Percentiles rank a stretch among this genome's conserved stretches.
phyloP scores from a whole-genome alignment of 2,113 vertebrate genomes.

The Nannobrachium achirus region DNA sequence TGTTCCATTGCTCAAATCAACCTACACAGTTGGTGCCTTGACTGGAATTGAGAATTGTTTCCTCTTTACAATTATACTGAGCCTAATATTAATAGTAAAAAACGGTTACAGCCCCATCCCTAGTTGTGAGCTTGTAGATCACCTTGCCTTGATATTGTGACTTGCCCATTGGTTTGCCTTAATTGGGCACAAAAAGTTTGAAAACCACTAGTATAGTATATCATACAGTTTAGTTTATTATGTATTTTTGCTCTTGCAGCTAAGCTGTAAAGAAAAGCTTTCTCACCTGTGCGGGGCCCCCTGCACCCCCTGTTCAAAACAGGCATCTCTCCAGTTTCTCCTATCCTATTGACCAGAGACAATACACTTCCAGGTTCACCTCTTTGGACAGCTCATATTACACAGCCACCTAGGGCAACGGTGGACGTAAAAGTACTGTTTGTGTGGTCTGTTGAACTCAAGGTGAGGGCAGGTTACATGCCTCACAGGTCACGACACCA shows the following conservation, averaged over 20 bases:
- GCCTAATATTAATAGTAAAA: too few relatives aligned
- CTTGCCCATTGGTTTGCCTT: too few relatives aligned
- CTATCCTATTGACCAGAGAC: slow-evolving; percentile 53
- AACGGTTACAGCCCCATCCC: too few relatives aligned
- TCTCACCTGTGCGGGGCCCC: slow-evolving; percentile 64
- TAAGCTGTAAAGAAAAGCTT: slow-evolving; percentile 63
- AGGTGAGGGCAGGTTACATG: slow-evolving; percentile 32
- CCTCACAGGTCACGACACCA: slow-evolving; percentile 6
- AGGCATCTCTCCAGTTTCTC: slow-evolving; percentile 54
- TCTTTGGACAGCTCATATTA: slow-evolving; percentile 64
- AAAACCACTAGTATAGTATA: too few relatives aligned
- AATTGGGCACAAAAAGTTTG: too few relatives aligned
- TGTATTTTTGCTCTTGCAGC: slow-evolving; percentile 11
- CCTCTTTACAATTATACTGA: too few relatives aligned
- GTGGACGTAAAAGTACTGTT: slow-evolving; percentile 60
- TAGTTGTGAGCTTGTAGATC: too few relatives aligned
- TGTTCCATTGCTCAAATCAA: background rate
- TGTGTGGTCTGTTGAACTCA: slow-evolving; percentile 31
- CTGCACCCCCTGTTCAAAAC: slow-evolving; percentile 42
- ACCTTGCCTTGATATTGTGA: too few relatives aligned
- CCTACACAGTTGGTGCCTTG: too few relatives aligned
- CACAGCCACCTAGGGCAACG: slow-evolving; percentile 57
- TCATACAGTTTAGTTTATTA: too few relatives aligned
- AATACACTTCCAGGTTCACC: slow-evolving; percentile 48
- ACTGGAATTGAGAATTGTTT: too few relatives aligned